Base-by-base conservation (phyloP, 2,113 vertebrate genomes). In the Glaucomys volans region DNA sequence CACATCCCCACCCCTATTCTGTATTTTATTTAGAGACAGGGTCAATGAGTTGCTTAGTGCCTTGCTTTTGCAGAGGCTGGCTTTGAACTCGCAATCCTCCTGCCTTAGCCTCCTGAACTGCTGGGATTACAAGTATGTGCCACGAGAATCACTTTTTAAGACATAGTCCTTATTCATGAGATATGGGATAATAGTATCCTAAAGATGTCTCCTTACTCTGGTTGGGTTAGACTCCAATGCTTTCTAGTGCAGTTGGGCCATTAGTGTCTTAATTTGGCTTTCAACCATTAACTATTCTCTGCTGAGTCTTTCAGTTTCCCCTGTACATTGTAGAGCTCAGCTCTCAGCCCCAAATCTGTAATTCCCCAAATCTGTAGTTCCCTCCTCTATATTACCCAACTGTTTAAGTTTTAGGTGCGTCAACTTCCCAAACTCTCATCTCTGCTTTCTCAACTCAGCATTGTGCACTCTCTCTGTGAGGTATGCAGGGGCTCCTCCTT, bases 301-400 rank as follows among this genome's bases (percentile, higher is more conserved):
- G 35, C 32, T 50, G 62, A 4, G 44, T 66, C 57, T 72, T 64
- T 80, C 6, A 0, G 24, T 71, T 30, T 92, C 26, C 14, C 82
- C 54, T 26, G 22, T 10, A 24, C 26, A 3, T 0, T 26, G 1
- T 30, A 32, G 32, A 42, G 17, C 18, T 3, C 1, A 47, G 32
- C 37, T 52, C 57, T 75, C n/a, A 69, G 54, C 16, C 47, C 52
- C 4, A 35, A 20, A 50, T 37, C 62, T 74, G 35, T 1, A 1
- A 17, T 4, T 26, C 32, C 13, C 22, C 11, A n/a, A n/a, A n/a
- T n/a, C n/a, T n/a, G n/a, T 3, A 5, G n/a, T 37, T 40, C 8
- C 59, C 22, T 83, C 22, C 37, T 84, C 37, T 59, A 8, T 16
- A 30, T 5, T 52, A 26, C 44, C 18, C n/a, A 47, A 2, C 6